These are phyloP conservation scores for Leptopilina syphax DNA, from an alignment of 2,888 invertebrate genomes.

Conservation along the genomic window DNA sequence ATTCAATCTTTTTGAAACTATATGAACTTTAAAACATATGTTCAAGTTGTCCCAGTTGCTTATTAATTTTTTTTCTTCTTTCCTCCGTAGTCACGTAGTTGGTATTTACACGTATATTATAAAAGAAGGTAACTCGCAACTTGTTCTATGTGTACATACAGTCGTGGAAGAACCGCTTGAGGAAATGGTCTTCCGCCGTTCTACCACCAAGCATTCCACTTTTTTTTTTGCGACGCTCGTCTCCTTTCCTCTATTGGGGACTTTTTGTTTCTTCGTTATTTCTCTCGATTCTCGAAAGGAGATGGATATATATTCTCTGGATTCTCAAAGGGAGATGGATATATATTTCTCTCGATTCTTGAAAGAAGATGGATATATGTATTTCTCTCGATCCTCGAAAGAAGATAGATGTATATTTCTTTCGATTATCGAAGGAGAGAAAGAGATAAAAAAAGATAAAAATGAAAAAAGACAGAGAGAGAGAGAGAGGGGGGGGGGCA, in stretches of 20 bases:
- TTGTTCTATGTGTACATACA: conserved; percentile 10
- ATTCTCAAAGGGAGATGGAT: too few species aligned
- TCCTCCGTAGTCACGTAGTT: conserved; percentile 28
- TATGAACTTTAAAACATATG: too few species aligned
- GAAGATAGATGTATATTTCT: conserved; percentile 12
- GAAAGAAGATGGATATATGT: neutral
- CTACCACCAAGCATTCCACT: conserved; percentile 60
- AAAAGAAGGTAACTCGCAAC: conserved; percentile 52
- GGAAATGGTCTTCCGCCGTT: conserved; percentile 69
- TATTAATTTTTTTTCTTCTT: conserved; percentile 9
- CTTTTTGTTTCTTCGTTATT: conserved; percentile 52
- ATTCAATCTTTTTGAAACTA: too few species aligned
- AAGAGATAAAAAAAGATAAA: too few species aligned
- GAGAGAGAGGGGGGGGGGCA: conserved; percentile 42
- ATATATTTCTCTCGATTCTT: too few species aligned
- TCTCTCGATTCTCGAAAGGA: conserved; percentile 56
- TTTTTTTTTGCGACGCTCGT: conserved; percentile 45
- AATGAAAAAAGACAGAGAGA: too few species aligned
- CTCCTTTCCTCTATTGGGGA: conserved; percentile 48
- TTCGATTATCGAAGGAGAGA: too few species aligned
- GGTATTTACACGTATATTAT: conserved; percentile 30
- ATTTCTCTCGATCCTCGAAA: conserved; percentile 56
- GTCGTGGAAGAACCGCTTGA: conserved; percentile 58
- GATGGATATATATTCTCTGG: too few species aligned
- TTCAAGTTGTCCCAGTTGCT: conserved; percentile 2